These are phyloP conservation scores for Orthosia gracilis DNA, from an alignment of 2,888 invertebrate species.

Conservation along the genomic window DNA sequence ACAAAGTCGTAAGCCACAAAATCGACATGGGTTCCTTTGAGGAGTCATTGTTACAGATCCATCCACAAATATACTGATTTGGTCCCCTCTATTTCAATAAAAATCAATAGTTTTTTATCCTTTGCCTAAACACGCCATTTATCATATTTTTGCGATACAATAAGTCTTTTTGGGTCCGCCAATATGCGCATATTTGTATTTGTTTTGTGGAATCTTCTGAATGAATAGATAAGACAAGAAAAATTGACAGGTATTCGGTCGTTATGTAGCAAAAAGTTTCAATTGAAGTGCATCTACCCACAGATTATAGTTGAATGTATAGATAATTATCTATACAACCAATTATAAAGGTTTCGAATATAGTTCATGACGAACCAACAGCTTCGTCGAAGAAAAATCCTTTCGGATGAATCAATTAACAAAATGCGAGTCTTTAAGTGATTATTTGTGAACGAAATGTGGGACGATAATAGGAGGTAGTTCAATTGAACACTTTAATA, in stretches of 20 bases:
- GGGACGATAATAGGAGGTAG: not conserved
- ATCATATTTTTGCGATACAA: slow-evolving; percentile 13
- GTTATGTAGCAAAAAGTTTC: not conserved
- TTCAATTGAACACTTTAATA: not conserved
- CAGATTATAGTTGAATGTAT: no score
- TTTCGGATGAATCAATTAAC: not conserved
- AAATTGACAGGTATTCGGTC: not conserved
- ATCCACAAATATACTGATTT: not conserved
- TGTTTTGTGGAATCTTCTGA: not conserved
- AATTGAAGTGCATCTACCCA: not conserved
- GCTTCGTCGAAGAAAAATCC: not conserved
- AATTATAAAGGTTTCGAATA: not conserved
- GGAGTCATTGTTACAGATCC: not conserved
- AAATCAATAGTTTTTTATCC: not conserved
- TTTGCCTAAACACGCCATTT: not conserved
- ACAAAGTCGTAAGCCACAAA: no score
- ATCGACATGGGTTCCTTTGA: not conserved
- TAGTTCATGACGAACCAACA: not conserved
- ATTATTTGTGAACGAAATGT: not conserved
- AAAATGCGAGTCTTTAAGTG: no score
- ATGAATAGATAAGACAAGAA: not conserved
- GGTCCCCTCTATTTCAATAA: not conserved
- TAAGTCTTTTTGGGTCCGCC: not conserved
- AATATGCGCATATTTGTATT: slow-evolving; percentile 24
- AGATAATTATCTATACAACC: not conserved